Evolutionary conservation across 1,140 invertebrate genomes (phyloP).

Genomic region (Heliconius eleuchia): DNA sequence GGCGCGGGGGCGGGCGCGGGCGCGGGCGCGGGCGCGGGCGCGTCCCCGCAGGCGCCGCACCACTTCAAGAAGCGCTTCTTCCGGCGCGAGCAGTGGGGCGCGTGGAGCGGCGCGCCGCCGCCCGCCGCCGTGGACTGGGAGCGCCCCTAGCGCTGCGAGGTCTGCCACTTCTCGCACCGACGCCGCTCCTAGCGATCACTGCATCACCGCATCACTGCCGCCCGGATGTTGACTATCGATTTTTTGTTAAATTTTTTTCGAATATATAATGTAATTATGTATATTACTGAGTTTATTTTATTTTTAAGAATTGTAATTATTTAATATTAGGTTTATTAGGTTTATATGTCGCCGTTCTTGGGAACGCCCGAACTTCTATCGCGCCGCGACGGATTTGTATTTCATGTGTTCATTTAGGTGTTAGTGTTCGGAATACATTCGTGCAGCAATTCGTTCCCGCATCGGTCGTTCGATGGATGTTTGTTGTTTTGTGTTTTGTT

Average conservation of each 20-base stretch:
- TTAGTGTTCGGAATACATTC: slow-evolving; percentile 70
- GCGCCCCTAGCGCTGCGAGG: slow-evolving; percentile 78
- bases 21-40: slow-evolving; percentile 48
- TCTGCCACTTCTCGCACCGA: slow-evolving; percentile 43
- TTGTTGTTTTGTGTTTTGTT: slow-evolving; percentile 77
- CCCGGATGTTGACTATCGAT: slow-evolving; percentile 54
- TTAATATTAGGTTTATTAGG: slow-evolving; percentile 69
- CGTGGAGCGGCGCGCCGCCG: slow-evolving; percentile 75
- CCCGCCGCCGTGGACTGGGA: slow-evolving; percentile 82
- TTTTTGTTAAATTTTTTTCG: slow-evolving; percentile 74
- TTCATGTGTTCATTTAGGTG: slow-evolving; percentile 80
- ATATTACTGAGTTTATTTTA: slow-evolving; percentile 80
- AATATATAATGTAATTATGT: slow-evolving; percentile 81
- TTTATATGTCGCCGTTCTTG: slow-evolving; percentile 56
- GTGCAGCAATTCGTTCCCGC: slow-evolving; percentile 62
- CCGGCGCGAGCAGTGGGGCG: slow-evolving; percentile 84
- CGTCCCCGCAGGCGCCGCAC: slow-evolving; percentile 75
- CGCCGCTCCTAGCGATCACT: slow-evolving; percentile 24
- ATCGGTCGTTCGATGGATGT: slow-evolving; percentile 68
- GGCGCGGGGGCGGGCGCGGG: slow-evolving; percentile 50
- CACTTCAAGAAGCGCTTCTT: slow-evolving; percentile 92
- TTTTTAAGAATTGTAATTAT: slow-evolving; percentile 77
- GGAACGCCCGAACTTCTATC: slow-evolving; percentile 49
- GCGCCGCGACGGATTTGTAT: slow-evolving; percentile 69
- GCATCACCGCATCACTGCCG: slow-evolving; percentile 23